Evolutionary conservation across 2,113 vertebrate species (phyloP).

Genomic region (Prolemur simus): DNA sequence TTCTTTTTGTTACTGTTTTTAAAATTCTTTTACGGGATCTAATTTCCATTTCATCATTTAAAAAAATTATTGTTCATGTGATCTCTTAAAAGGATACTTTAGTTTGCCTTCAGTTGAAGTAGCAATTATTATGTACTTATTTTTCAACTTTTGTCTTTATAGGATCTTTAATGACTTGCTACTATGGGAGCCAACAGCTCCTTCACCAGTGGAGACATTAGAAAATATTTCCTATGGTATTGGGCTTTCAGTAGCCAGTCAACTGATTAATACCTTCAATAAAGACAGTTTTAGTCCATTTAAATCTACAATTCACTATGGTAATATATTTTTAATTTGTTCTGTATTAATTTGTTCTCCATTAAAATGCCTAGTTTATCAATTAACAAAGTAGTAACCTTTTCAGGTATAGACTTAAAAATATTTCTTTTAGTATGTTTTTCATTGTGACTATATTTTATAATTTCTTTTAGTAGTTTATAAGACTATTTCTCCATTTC

Average conservation of each 20-base stretch:
- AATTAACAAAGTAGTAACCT: not conserved
- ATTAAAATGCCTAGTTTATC: not conserved
- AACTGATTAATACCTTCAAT: constrained; percentile 95
- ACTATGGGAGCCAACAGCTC: constrained; percentile 98
- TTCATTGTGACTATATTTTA: not conserved
- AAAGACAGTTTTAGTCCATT: constrained; percentile 96
- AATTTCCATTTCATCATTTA: not conserved
- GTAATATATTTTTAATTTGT: constrained; percentile 83
- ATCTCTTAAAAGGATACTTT: not conserved
- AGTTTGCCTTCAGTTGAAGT: not conserved
- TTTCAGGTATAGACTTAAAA: constrained; percentile 21
- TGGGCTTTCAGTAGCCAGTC: constrained; percentile 97
- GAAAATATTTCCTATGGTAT: constrained; percentile 96
- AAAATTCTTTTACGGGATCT: not conserved
- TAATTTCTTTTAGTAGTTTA: not conserved
- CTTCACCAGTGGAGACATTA: constrained; percentile 97
- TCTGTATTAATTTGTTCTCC: constrained; percentile 51
- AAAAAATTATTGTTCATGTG: not conserved
- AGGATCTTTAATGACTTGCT: constrained; percentile 98
- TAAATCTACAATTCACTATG: constrained; percentile 92
- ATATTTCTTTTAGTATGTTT: not conserved
- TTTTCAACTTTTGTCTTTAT: constrained; percentile 70
- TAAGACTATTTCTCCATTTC: not conserved
- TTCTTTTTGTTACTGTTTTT: not conserved
- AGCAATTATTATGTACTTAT: fast-evolving